Conservation (phyloP, 2,113 vertebrate species). For the Ochotona curzoniae region DNA sequence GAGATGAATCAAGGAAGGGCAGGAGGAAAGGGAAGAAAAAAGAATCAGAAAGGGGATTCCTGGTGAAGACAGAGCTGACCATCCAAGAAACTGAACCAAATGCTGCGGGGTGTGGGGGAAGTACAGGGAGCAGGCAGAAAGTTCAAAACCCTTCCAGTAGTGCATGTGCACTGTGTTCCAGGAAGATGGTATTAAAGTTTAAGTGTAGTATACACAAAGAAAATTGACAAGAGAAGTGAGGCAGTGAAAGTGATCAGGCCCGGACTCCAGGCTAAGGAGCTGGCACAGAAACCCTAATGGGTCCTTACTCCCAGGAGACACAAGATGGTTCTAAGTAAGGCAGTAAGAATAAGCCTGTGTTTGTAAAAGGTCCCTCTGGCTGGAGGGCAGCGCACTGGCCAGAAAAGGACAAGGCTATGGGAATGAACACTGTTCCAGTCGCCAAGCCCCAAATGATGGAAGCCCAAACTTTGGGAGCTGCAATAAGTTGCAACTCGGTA, state of each 20-base stretch:
- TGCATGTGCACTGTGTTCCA: neutral
- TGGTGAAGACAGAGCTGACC: neutral
- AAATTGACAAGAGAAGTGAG: neutral
- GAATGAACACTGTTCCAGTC: neutral
- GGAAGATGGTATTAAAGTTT: neutral
- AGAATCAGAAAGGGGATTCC: neutral
- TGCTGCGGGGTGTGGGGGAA: too few relatives aligned
- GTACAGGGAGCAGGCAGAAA: neutral
- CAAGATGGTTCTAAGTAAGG: rapidly evolving
- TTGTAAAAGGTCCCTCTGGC: neutral
- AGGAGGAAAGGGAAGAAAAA: too few relatives aligned
- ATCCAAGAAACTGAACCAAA: neutral
- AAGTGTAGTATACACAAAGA: neutral
- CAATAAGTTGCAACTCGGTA: neutral
- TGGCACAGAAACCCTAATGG: neutral
- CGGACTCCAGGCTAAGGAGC: neutral
- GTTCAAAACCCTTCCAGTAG: neutral
- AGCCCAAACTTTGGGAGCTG: neutral
- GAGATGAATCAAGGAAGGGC: neutral
- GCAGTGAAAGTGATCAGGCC: neutral
- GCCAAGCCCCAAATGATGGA: rapidly evolving
- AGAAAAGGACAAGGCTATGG: neutral
- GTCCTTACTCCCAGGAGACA: neutral
- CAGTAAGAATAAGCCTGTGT: neutral
- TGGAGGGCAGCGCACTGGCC: neutral